Evolutionary conservation across 2,888 invertebrate species (phyloP).

Genomic region (Pecten maximus): DNA sequence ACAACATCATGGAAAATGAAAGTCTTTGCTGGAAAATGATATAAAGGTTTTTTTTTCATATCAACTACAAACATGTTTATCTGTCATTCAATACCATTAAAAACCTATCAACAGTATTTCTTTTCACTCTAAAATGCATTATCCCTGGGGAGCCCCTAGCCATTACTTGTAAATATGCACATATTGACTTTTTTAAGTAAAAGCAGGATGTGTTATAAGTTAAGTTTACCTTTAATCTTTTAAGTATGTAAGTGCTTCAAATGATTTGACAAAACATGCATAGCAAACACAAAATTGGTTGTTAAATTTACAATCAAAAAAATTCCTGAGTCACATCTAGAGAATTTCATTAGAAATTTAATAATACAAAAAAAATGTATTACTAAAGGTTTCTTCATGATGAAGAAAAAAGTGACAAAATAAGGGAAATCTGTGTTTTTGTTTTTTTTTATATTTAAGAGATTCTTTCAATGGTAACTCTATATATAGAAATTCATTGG

Average conservation of each 20-base stretch:
- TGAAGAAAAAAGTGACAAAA: no score
- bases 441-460: no score
- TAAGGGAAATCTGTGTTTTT: no score
- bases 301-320: background rate
- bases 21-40: background rate
- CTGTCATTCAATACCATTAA: background rate
- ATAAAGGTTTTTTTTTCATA: background rate
- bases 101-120: background rate
- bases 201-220: background rate
- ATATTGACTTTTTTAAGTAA: background rate
- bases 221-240: background rate
- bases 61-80: background rate
- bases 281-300: background rate
- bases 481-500: no score
- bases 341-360: background rate
- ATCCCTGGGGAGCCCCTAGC: background rate
- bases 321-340: background rate
- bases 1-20: background rate
- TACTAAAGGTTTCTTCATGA: no score
- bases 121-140: background rate
- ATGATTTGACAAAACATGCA: background rate
- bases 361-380: no score
- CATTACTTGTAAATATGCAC: background rate
- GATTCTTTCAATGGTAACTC: no score
- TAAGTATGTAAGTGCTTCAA: conserved; percentile 15